Conservation (phyloP, 2,888 invertebrate genomes). For the Cacoxenus indagator region DNA sequence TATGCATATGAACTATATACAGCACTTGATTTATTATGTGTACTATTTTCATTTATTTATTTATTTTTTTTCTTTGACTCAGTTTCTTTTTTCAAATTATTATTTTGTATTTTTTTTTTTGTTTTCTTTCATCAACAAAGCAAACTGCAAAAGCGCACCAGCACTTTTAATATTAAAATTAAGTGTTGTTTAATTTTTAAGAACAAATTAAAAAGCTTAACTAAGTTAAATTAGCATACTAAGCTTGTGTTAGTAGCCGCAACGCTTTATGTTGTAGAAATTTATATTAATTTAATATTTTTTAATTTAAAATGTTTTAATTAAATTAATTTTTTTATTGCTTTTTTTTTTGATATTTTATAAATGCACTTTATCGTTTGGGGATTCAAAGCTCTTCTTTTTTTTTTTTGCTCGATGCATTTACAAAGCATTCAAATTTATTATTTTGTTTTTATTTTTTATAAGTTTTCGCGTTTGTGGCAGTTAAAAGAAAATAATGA, state of each 20-base stretch:
- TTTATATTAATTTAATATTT: not conserved
- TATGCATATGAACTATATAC: not conserved
- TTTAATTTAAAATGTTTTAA: not conserved
- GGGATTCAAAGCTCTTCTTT: conserved; percentile 19
- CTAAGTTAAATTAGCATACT: too few species aligned
- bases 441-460: not conserved
- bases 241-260: not conserved
- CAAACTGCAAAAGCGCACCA: conserved; percentile 12
- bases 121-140: not conserved
- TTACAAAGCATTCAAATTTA: not conserved
- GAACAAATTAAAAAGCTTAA: not conserved
- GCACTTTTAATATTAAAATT: not conserved
- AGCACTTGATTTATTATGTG: not conserved
- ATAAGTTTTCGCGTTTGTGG: conserved; percentile 19
- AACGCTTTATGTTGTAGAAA: not conserved
- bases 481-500: conserved; percentile 21
- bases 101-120: not conserved
- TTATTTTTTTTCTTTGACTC: not conserved
- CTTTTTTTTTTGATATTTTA: conserved; percentile 25
- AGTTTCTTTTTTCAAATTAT: not conserved
- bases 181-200: not conserved
- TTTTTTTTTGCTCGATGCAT: not conserved
- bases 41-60: not conserved
- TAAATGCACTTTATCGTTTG: conserved; percentile 51
- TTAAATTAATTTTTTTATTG: conserved; percentile 4